Conservation (phyloP, 2,113 vertebrate genomes). For the Pipa parva region DNA sequence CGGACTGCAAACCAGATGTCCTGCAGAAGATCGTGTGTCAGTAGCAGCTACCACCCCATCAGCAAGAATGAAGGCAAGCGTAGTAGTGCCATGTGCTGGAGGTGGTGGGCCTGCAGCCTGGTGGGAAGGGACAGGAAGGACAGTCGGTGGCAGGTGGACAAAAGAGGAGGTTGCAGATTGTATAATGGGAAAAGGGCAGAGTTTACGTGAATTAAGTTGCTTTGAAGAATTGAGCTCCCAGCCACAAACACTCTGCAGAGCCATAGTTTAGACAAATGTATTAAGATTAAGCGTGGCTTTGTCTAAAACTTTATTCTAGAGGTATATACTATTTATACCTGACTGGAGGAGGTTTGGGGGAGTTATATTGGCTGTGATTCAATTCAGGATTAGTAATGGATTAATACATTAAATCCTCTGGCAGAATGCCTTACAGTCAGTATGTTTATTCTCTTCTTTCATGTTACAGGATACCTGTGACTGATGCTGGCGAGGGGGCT, state of each 20-base stretch:
- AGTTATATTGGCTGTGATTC: no score
- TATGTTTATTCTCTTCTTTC: neutral
- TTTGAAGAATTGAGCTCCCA: slow-evolving; percentile 40
- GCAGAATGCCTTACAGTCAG: neutral
- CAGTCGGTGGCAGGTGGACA: slow-evolving; percentile 29
- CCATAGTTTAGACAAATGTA: slow-evolving; percentile 51
- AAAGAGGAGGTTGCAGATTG: neutral
- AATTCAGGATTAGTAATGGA: no score
- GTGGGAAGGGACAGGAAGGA: neutral
- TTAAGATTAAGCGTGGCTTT: neutral
- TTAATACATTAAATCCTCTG: neutral
- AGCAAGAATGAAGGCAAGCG: slow-evolving; percentile 71
- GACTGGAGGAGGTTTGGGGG: neutral
- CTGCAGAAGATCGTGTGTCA: slow-evolving; percentile 73
- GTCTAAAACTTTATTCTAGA: no score
- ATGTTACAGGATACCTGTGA: slow-evolving; percentile 20
- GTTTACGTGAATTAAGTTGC: neutral
- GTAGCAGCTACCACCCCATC: slow-evolving; percentile 75
- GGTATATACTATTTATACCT: neutral
- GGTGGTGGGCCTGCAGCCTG: slow-evolving; percentile 30
- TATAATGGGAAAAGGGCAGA: neutral
- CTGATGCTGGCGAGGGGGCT: neutral
- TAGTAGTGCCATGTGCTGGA: slow-evolving; percentile 73
- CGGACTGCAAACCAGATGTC: slow-evolving; percentile 64
- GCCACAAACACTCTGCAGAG: slow-evolving; percentile 71